phyloP scores from a whole-genome alignment of 2,113 vertebrate genomes.

The Heterochromis multidens region DNA sequence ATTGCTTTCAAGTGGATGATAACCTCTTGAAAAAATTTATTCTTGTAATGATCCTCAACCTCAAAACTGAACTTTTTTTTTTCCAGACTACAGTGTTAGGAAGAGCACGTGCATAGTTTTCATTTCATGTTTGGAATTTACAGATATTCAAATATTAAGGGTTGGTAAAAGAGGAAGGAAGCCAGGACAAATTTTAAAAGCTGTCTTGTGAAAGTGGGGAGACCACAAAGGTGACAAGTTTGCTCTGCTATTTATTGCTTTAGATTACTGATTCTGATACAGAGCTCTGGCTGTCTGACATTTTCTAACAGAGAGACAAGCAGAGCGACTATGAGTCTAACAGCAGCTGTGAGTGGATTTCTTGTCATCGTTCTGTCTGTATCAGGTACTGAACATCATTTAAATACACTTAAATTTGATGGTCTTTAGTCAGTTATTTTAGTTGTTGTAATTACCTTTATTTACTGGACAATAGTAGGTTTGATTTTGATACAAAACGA shows the following conservation, averaged over 20 bases:
- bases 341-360: neutral
- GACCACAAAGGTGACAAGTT: neutral
- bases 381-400: neutral
- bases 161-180: neutral
- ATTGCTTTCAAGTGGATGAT: neutral
- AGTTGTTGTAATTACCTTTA: neutral
- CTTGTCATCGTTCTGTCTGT: neutral
- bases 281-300: neutral
- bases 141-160: neutral
- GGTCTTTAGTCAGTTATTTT: neutral
- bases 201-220: neutral
- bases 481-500: too few relatives aligned
- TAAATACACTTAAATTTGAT: neutral
- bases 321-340: neutral
- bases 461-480: neutral
- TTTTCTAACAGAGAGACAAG: neutral
- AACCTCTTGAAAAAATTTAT: too few relatives aligned
- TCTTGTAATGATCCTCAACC: neutral
- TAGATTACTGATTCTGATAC: neutral
- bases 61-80: neutral
- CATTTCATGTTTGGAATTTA: neutral
- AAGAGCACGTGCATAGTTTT: too few relatives aligned
- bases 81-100: too few relatives aligned
- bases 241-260: neutral
- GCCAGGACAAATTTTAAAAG: neutral